phyloP scores from a whole-genome alignment of 1,140 invertebrate species.

The Tetramorium alpestre region DNA sequence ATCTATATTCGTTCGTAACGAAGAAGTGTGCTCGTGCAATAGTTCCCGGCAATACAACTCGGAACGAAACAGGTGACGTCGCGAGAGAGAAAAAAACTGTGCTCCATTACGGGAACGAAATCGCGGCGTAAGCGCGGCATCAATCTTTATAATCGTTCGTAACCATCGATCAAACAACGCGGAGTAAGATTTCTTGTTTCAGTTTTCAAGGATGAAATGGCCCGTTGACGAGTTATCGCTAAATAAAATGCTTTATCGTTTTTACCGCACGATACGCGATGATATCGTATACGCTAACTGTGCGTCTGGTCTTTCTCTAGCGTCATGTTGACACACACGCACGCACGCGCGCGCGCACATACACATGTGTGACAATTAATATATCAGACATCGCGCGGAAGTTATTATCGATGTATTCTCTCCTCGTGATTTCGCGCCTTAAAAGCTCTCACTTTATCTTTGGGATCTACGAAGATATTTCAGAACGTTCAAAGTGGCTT shows the following conservation, averaged over 20 bases:
- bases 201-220: constrained; percentile 25
- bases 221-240: constrained; percentile 15
- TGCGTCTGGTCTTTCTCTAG: constrained; percentile 7
- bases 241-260: constrained; percentile 43
- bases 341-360: no score
- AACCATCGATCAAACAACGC: constrained; percentile 36
- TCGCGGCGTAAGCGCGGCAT: not conserved
- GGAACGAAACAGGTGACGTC: not conserved
- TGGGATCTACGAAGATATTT: not conserved
- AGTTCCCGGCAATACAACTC: not conserved
- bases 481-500: not conserved
- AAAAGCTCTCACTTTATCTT: not conserved
- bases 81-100: not conserved
- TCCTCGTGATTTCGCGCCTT: not conserved
- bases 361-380: not conserved
- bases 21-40: not conserved
- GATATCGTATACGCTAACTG: constrained; percentile 12
- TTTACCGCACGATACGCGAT: not conserved
- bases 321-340: not conserved
- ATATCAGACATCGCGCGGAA: not conserved
- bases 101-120: not conserved
- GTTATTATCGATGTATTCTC: not conserved
- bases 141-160: constrained; percentile 40
- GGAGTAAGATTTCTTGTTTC: constrained; percentile 31
- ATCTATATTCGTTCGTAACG: not conserved